Percentiles rank a stretch among this genome's conserved stretches.
These are phyloP conservation scores for Florisuga fusca DNA, from an alignment of 2,797 vertebrate species.

Conservation along the genomic window DNA sequence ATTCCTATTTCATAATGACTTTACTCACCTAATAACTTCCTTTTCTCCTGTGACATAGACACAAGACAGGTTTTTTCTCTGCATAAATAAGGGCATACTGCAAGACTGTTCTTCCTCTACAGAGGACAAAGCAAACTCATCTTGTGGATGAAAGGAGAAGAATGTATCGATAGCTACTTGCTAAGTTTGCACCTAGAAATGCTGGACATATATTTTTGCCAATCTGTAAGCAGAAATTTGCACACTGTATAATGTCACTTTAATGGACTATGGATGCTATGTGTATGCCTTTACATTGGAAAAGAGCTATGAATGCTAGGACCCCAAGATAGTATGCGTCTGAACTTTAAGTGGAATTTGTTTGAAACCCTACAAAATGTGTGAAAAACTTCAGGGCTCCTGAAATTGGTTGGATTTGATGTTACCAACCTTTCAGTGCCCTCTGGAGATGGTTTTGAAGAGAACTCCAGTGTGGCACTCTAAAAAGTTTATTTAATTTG, in stretches of 20 bases:
- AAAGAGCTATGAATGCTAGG: not conserved
- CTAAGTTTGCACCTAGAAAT: not conserved
- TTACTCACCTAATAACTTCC: not conserved
- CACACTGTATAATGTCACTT: not conserved
- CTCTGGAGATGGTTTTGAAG: constrained; percentile 21
- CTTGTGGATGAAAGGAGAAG: not conserved
- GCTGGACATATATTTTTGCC: not conserved
- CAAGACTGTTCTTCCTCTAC: not conserved
- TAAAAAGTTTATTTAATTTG: not conserved
- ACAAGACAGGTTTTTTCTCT: not conserved
- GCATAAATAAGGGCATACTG: not conserved
- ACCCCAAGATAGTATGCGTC: not conserved
- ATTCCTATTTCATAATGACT: not conserved
- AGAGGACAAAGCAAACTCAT: not conserved
- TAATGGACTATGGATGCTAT: not conserved
- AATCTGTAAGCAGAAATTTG: not conserved
- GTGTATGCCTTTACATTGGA: not conserved
- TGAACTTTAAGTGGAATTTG: not conserved
- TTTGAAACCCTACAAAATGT: not conserved
- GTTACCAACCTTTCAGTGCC: not conserved
- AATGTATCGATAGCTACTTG: not conserved
- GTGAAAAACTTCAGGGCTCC: not conserved
- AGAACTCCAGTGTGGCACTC: not conserved
- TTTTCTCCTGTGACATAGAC: not conserved
- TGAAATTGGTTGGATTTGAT: not conserved